Conservation (phyloP, 2,888 invertebrate genomes). For the Drosophila kuntzei region DNA sequence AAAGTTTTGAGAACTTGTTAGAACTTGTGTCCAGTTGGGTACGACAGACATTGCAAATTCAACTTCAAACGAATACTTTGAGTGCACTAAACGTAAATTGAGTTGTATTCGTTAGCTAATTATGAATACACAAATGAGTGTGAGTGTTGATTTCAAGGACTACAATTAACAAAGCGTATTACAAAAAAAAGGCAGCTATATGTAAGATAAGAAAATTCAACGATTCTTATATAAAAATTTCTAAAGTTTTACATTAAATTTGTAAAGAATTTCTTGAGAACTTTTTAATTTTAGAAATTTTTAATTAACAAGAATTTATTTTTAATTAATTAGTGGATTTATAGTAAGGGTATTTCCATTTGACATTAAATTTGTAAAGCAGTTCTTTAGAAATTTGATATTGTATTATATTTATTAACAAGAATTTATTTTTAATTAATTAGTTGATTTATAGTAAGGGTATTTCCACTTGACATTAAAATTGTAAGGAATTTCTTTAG, state of each 20-base stretch:
- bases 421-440: not conserved
- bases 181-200: too few relatives aligned
- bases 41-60: not conserved
- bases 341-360: not conserved
- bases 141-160: not conserved
- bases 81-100: not conserved
- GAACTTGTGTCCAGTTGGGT: slow-evolving; percentile 5
- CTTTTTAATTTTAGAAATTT: too few relatives aligned
- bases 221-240: too few relatives aligned
- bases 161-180: not conserved
- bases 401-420: not conserved
- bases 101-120: not conserved
- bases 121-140: not conserved
- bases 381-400: too few relatives aligned
- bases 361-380: too few relatives aligned
- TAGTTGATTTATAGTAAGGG: not conserved
- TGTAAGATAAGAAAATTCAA: too few relatives aligned
- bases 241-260: too few relatives aligned
- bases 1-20: not conserved
- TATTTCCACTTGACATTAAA: too few relatives aligned
- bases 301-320: not conserved
- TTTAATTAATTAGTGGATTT: not conserved
- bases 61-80: not conserved
- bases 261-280: too few relatives aligned
- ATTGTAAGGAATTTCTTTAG: too few relatives aligned